Evolutionary conservation across 2,113 vertebrate species (phyloP).

Genomic region (Nesoenas mayeri): DNA sequence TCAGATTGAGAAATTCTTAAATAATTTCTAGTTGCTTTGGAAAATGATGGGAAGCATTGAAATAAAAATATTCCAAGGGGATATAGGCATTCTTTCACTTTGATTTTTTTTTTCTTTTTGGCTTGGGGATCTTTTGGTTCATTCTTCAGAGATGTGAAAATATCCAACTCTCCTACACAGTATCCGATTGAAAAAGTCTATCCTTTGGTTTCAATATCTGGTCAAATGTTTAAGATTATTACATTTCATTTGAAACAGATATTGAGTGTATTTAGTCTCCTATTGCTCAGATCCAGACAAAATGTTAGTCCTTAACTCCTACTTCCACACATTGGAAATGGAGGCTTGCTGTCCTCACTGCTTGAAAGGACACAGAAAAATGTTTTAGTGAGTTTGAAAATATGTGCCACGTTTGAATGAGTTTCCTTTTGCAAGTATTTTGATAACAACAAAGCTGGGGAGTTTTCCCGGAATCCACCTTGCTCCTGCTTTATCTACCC

Average conservation of each 20-base stretch:
- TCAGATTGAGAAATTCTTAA: neutral
- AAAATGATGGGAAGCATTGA: neutral
- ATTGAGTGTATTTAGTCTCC: neutral
- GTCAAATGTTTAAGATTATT: neutral
- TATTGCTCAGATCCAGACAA: neutral
- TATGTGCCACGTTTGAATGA: neutral
- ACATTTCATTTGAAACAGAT: neutral
- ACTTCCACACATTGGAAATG: neutral
- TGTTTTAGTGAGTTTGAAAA: neutral
- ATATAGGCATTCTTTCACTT: neutral
- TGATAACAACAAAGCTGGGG: neutral
- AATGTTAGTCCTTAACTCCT: neutral
- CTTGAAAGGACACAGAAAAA: neutral
- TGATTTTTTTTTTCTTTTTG: neutral
- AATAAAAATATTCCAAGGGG: neutral
- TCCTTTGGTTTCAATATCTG: neutral
- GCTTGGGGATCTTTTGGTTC: neutral
- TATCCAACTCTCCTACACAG: accelerated
- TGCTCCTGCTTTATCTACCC: neutral
- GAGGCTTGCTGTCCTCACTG: neutral
- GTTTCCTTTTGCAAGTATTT: neutral
- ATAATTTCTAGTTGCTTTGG: neutral
- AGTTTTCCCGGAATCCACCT: neutral
- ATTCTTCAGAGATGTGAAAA: neutral
- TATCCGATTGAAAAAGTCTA: neutral